A percentile compares a stretch with the other conserved stretches of the same genome.
These are phyloP conservation scores for Euleptes europaea DNA, from an alignment of 2,113 vertebrate species.

Conservation along the genomic window DNA sequence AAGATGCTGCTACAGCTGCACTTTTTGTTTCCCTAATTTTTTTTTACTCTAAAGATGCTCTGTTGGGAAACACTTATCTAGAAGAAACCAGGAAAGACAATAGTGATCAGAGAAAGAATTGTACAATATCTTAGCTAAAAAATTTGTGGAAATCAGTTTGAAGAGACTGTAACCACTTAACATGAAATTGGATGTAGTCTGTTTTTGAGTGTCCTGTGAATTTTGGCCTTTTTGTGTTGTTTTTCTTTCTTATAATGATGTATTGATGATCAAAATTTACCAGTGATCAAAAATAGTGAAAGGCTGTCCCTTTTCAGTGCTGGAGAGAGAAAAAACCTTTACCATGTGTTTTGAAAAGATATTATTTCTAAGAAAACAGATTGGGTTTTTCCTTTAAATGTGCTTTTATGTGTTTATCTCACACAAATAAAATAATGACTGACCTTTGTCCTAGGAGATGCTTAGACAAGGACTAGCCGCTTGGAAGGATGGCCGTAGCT, in stretches of 20 bases:
- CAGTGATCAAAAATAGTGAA: not conserved
- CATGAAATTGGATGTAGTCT: not conserved
- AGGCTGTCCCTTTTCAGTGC: not conserved
- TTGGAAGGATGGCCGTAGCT: too few relatives aligned
- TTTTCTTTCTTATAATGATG: not conserved
- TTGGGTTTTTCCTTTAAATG: too few relatives aligned
- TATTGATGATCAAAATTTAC: not conserved
- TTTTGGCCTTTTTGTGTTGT: not conserved
- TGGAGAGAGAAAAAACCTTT: too few relatives aligned
- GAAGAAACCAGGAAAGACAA: slow-evolving; percentile 16
- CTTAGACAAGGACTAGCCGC: too few relatives aligned
- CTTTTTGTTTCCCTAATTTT: not conserved
- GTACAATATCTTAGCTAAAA: slow-evolving; percentile 11
- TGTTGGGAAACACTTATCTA: accelerated
- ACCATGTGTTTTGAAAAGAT: too few relatives aligned
- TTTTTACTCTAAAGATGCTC: slow-evolving; percentile 4
- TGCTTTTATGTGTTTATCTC: too few relatives aligned
- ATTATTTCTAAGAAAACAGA: too few relatives aligned
- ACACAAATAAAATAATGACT: too few relatives aligned
- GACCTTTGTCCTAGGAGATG: too few relatives aligned
- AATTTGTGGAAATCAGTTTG: slow-evolving; percentile 32
- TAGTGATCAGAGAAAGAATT: slow-evolving; percentile 9
- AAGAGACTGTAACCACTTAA: slow-evolving; percentile 8
- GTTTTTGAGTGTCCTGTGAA: slow-evolving; percentile 9
- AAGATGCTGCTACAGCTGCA: slow-evolving; percentile 4